Conservation (phyloP, 1,140 invertebrate species). For the Bombus huntii region DNA sequence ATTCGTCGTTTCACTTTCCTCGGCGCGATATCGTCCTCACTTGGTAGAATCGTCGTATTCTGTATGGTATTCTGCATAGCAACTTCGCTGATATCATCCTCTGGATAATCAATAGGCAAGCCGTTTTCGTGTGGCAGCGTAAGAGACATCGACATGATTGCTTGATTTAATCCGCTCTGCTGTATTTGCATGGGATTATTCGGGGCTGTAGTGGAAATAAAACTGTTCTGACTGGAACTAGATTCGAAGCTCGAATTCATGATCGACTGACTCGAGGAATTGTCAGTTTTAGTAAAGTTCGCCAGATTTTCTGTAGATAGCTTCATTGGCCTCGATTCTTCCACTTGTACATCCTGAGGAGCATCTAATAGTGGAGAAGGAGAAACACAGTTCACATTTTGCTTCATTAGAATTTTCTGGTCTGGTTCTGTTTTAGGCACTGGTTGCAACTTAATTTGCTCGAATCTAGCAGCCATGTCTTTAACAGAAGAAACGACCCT, state of each 20-base stretch:
- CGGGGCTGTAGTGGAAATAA: slow-evolving; percentile 47
- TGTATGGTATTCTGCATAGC: slow-evolving; percentile 82
- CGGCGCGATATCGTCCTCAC: slow-evolving; percentile 78
- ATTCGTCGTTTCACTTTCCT: slow-evolving; percentile 83
- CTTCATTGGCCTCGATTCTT: slow-evolving; percentile 45
- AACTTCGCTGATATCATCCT: slow-evolving; percentile 81
- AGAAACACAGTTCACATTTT: slow-evolving; percentile 51
- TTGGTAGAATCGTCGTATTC: slow-evolving; percentile 79
- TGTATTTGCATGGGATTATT: slow-evolving; percentile 54
- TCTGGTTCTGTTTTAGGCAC: slow-evolving; percentile 61
- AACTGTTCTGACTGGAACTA: slow-evolving; percentile 72
- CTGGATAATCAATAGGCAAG: slow-evolving; percentile 79
- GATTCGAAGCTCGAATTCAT: slow-evolving; percentile 73
- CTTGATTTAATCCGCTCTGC: slow-evolving; percentile 76
- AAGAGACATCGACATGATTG: slow-evolving; percentile 79
- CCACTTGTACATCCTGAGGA: slow-evolving; percentile 49
- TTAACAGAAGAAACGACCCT: slow-evolving; percentile 84
- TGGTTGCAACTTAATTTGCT: slow-evolving; percentile 84
- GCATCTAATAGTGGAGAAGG: slow-evolving; percentile 50
- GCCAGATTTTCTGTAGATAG: slow-evolving; percentile 58
- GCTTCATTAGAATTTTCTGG: slow-evolving; percentile 57
- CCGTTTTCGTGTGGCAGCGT: slow-evolving; percentile 80
- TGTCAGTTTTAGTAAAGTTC: slow-evolving; percentile 65
- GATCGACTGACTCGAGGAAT: slow-evolving; percentile 47
- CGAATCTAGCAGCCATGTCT: slow-evolving; percentile 92